Conservation (phyloP, 2,888 invertebrate species). For the Mimumesa dahlbomi region DNA sequence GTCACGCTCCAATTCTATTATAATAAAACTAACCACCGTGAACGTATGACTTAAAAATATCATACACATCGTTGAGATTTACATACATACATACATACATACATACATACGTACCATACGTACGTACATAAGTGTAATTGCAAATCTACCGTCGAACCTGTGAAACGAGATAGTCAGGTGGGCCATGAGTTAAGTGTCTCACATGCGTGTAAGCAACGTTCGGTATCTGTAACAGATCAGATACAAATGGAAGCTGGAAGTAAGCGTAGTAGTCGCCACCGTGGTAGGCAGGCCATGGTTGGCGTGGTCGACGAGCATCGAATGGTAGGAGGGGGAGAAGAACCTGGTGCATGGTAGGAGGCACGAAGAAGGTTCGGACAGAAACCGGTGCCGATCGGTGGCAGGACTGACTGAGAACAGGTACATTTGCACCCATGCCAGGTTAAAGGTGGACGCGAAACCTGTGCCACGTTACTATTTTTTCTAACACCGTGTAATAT, state of each 20-base stretch:
- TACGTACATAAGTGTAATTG: too few relatives aligned
- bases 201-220: conserved; percentile 52
- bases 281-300: conserved; percentile 56
- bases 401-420: conserved; percentile 25
- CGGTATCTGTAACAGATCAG: conserved; percentile 68
- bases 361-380: conserved; percentile 27
- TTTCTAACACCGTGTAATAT: not conserved
- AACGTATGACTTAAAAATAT: too few relatives aligned
- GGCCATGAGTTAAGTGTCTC: conserved; percentile 41
- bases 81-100: too few relatives aligned
- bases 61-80: too few relatives aligned
- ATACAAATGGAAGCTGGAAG: conserved; percentile 66
- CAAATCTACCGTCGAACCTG: not conserved
- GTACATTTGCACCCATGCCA: conserved; percentile 25
- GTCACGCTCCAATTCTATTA: too few relatives aligned
- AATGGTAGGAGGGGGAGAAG: conserved; percentile 25
- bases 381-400: conserved; percentile 48
- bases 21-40: too few relatives aligned
- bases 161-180: conserved; percentile 37
- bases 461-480: not conserved
- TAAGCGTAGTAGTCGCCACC: conserved; percentile 55
- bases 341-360: conserved; percentile 11
- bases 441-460: conserved; percentile 39
- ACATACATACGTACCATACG: too few relatives aligned
- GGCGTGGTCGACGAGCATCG: conserved; percentile 28